Evolutionary conservation across 1,140 invertebrate genomes (phyloP).

Genomic region (Nixonia krombeini): DNA sequence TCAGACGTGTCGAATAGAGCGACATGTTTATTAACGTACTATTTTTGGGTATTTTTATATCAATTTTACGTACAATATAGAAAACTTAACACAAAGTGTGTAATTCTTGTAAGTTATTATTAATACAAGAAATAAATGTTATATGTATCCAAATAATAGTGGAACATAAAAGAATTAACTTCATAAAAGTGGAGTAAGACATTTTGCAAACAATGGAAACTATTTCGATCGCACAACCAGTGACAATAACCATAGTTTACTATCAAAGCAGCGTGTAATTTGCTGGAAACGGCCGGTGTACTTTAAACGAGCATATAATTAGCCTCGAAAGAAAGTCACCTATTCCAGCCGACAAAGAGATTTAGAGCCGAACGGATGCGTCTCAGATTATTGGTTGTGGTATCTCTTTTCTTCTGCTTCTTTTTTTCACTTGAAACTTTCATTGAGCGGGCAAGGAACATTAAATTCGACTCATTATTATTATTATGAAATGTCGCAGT

Average conservation of each 20-base stretch:
- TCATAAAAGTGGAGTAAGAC: slow-evolving; percentile 10
- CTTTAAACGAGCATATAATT: slow-evolving; percentile 47
- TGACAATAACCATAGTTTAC: slow-evolving; percentile 32
- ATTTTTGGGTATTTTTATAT: no score
- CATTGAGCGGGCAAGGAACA: slow-evolving; percentile 11
- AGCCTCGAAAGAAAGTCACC: slow-evolving; percentile 52
- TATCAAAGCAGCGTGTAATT: slow-evolving; percentile 44
- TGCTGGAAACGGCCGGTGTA: slow-evolving; percentile 39
- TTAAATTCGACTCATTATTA: slow-evolving; percentile 6
- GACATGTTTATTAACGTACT: no score
- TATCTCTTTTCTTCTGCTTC: slow-evolving; percentile 17
- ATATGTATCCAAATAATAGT: no score
- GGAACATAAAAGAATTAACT: neutral
- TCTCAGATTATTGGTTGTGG: slow-evolving; percentile 44
- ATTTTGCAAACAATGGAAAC: slow-evolving; percentile 39
- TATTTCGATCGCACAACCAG: slow-evolving; percentile 6
- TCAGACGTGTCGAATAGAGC: no score
- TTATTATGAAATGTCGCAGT: neutral
- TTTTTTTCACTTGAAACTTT: slow-evolving; percentile 17
- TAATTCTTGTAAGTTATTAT: neutral
- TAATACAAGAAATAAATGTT: no score
- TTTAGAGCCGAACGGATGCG: slow-evolving; percentile 58
- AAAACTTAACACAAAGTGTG: no score
- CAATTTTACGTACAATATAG: no score
- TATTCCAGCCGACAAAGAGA: slow-evolving; percentile 50